phyloP scores from a whole-genome alignment of 1,140 invertebrate genomes.

The Cydia splendana region DNA sequence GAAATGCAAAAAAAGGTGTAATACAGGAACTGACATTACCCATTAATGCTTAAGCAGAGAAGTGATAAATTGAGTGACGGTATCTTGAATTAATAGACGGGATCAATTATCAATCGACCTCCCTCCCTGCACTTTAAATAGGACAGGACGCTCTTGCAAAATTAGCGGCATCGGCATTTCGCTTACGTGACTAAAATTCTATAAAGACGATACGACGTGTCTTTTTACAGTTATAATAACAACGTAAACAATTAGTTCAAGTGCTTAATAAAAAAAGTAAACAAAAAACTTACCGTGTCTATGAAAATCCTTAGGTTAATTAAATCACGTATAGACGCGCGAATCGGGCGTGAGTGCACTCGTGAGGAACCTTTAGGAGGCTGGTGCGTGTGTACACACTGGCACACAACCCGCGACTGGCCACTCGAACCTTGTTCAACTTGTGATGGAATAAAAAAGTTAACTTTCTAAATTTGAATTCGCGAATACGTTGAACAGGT shows the following conservation, averaged over 20 bases:
- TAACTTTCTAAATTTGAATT: conserved; percentile 74
- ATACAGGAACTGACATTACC: neutral
- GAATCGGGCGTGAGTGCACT: neutral
- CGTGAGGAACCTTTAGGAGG: conserved; percentile 18
- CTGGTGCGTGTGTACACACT: conserved; percentile 49
- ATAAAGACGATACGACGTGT: neutral
- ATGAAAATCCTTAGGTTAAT: conserved; percentile 9
- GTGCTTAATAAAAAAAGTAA: neutral
- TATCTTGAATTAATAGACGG: neutral
- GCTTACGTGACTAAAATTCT: conserved; percentile 14
- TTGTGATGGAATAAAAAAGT: conserved; percentile 65
- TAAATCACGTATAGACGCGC: conserved; percentile 18
- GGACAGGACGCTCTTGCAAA: conserved; percentile 13
- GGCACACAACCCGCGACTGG: conserved; percentile 61
- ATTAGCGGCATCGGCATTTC: conserved; percentile 3
- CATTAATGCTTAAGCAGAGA: neutral
- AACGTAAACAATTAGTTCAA: neutral
- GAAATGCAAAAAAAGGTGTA: neutral
- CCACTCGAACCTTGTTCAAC: conserved; percentile 57
- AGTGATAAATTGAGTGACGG: neutral
- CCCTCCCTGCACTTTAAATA: neutral
- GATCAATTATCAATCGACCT: neutral
- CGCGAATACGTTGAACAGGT: conserved; percentile 56
- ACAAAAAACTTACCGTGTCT: conserved; percentile 22
- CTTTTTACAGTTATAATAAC: neutral